Base-by-base conservation (phyloP, 2,888 invertebrate species). In the Oeneis ivallda region DNA sequence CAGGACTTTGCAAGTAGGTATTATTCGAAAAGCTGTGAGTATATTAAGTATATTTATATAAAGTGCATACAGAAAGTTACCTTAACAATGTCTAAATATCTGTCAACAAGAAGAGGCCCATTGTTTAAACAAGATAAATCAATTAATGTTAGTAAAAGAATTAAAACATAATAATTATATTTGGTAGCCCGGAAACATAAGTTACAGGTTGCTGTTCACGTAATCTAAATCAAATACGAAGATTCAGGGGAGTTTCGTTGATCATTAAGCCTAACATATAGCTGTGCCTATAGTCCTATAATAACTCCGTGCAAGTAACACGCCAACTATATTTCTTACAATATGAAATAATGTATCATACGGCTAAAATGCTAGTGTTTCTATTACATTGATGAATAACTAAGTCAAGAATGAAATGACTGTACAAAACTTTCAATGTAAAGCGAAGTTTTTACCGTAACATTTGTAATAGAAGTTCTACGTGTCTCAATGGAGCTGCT, bases 261-360 rank as follows among this genome's bases (percentile, higher is more conserved):
- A 79, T 81, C 78, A 79, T 81, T 81, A 82, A 70, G 66, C 74
- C 77, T 75, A 83, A 79, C n/a, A n/a, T n/a, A n/a, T n/a, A n/a
- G n/a, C n/a, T n/a, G n/a, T n/a, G n/a, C n/a, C n/a, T n/a, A n/a
- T n/a, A n/a, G n/a, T n/a, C 77, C 76, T 76, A 77, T 80, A 79
- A 80, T 82, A 80, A 82, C 81, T 75, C 73, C 70, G 56, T 72
- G 72, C 75, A 71, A 81, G 79, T 77, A 80, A 79, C 80, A 79
- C 78, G 79, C 79, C 69, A 81, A 70, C 77, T 50, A 26, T 11
- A 50, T 75, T 74, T 79, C 66, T 66, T 65, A 62, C 41, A 66
- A 64, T 66, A 56, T 52, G 52, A 52, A 65, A 67, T 47, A 65
- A 67, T 47, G 19, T 8, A 34, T 34, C 34, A 13, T 34, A 11